Conservation (phyloP, 2,113 vertebrate genomes). For the Astur gentilis region DNA sequence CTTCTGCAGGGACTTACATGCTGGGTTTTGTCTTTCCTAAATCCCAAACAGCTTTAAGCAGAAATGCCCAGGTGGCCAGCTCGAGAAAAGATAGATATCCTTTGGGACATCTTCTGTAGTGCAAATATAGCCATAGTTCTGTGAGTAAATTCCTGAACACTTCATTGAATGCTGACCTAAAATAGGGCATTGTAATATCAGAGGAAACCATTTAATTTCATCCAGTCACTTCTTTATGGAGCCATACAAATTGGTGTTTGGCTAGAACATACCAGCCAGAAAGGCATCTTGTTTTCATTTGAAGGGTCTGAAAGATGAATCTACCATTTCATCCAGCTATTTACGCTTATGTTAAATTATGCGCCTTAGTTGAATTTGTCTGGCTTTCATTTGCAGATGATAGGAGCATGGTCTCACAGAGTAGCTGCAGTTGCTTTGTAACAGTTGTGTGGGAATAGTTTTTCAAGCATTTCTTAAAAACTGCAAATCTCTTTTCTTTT, state of each 20-base stretch:
- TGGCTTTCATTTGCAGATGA: background rate
- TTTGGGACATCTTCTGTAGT: background rate
- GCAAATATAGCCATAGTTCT: background rate
- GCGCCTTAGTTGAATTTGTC: background rate
- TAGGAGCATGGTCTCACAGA: background rate
- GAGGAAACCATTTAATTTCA: slow-evolving; percentile 35
- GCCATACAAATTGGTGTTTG: background rate
- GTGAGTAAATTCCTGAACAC: background rate
- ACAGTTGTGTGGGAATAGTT: background rate
- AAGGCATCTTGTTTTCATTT: slow-evolving; percentile 37
- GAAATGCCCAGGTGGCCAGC: slow-evolving; percentile 3
- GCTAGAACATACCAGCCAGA: background rate
- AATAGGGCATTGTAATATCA: slow-evolving; percentile 12
- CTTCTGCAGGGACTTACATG: background rate
- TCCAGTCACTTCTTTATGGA: background rate
- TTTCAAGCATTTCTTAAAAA: background rate
- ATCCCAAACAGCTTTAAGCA: background rate
- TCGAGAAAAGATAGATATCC: background rate
- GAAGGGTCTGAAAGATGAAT: background rate
- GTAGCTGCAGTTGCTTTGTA: background rate
- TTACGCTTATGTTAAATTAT: background rate
- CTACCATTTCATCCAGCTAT: background rate
- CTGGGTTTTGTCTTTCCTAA: background rate
- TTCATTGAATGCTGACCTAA: background rate
- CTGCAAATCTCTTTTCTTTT: background rate